Percentiles rank a stretch among this genome's conserved stretches.
Evolutionary conservation across 2,797 vertebrate species (phyloP).

Genomic region (Benthosema pterotum): DNA sequence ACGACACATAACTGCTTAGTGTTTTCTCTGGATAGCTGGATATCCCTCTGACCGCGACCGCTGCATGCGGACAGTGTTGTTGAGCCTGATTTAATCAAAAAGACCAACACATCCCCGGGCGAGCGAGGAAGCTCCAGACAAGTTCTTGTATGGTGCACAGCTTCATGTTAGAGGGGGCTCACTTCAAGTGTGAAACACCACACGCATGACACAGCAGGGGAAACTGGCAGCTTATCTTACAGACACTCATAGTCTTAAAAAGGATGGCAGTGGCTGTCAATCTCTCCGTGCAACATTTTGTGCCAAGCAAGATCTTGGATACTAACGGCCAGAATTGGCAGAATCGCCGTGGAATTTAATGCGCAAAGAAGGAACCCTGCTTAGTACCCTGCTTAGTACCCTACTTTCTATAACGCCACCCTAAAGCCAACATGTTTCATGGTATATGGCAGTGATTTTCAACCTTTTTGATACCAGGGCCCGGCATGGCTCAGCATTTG

Average conservation of each 20-base stretch:
- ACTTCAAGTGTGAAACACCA: slow-evolving; percentile 44
- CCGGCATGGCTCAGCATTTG: no score
- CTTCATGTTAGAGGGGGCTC: slow-evolving; percentile 38
- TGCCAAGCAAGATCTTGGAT: no score
- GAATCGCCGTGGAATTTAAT: no score
- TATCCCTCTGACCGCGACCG: slow-evolving; percentile 56
- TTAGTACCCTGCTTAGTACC: no score
- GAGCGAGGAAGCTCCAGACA: slow-evolving; percentile 51
- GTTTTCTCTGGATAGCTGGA: slow-evolving; percentile 53
- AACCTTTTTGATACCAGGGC: no score
- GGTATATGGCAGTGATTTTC: no score
- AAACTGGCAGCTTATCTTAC: slow-evolving; percentile 37
- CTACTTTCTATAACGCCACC: no score
- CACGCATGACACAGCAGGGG: slow-evolving; percentile 33
- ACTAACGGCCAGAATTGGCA: no score
- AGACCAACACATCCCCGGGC: slow-evolving; percentile 36
- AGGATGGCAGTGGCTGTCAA: no score
- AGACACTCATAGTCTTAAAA: slow-evolving; percentile 20
- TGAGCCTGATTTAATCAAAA: slow-evolving; percentile 53
- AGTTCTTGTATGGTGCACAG: slow-evolving; percentile 52
- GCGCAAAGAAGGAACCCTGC: no score
- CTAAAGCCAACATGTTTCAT: no score
- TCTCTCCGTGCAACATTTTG: no score
- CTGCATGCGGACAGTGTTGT: slow-evolving; percentile 45
- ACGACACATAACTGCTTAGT: slow-evolving; percentile 38